Conservation (phyloP, 2,888 invertebrate species). For the Hylaea fasciaria region DNA sequence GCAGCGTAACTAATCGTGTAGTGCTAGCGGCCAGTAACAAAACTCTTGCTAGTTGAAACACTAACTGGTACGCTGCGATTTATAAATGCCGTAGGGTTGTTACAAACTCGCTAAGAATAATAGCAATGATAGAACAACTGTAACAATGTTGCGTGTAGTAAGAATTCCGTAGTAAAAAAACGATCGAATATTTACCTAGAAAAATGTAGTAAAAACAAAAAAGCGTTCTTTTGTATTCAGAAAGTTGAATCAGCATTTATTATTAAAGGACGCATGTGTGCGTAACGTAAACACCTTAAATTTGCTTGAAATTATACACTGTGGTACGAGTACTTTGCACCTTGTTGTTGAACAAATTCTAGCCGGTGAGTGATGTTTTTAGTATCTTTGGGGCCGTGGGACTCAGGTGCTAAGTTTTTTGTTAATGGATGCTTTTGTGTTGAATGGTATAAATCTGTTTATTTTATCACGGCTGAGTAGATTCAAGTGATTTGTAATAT, state of each 20-base stretch:
- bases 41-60: not conserved
- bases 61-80: too few relatives aligned
- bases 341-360: constrained; percentile 19
- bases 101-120: too few relatives aligned
- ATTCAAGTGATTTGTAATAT: not conserved
- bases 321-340: not conserved
- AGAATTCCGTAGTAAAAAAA: too few relatives aligned
- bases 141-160: too few relatives aligned
- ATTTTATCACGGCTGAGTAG: not conserved
- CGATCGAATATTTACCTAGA: too few relatives aligned
- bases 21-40: constrained; percentile 4
- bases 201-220: too few relatives aligned
- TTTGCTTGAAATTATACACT: constrained; percentile 3
- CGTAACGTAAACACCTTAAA: not conserved
- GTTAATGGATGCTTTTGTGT: constrained; percentile 25
- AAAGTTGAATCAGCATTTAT: too few relatives aligned
- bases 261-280: too few relatives aligned
- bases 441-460: constrained; percentile 22
- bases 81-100: too few relatives aligned
- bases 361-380: constrained; percentile 22
- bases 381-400: constrained; percentile 14
- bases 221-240: too few relatives aligned
- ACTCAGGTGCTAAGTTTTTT: constrained; percentile 27
- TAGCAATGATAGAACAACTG: too few relatives aligned
- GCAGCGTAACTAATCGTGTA: constrained; percentile 34